These are phyloP conservation scores for Lymantria monacha DNA, from an alignment of 2,888 invertebrate species.

Conservation along the genomic window DNA sequence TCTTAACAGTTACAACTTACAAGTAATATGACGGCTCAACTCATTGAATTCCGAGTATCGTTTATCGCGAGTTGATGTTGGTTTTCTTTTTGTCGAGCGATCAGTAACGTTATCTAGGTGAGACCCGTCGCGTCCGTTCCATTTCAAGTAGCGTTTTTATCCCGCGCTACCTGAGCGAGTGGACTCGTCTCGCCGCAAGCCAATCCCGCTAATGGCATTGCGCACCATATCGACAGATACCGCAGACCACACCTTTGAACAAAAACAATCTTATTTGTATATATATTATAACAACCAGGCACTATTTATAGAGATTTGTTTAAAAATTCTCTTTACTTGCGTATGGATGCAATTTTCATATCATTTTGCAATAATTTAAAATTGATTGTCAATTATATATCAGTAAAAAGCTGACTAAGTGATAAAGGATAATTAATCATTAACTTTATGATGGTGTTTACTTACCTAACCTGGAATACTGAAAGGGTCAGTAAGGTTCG, in stretches of 20 bases:
- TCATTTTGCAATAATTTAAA: constrained; percentile 40
- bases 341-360: constrained; percentile 16
- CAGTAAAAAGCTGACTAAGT: constrained; percentile 44
- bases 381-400: constrained; percentile 32
- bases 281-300: constrained; percentile 20
- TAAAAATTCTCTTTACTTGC: constrained; percentile 23
- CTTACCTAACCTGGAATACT: constrained; percentile 6
- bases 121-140: constrained; percentile 66
- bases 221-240: constrained; percentile 37
- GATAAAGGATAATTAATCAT: constrained; percentile 53
- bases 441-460: constrained; percentile 51
- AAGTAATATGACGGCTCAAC: constrained; percentile 41
- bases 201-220: constrained; percentile 56
- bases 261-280: constrained; percentile 38
- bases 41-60: constrained; percentile 30
- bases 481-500: neutral
- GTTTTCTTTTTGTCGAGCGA: constrained; percentile 47
- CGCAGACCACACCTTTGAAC: constrained; percentile 47
- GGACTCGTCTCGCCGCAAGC: constrained; percentile 46
- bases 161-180: constrained; percentile 71
- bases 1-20: constrained; percentile 42
- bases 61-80: constrained; percentile 30
- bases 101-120: constrained; percentile 68
- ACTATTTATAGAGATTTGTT: constrained; percentile 34
- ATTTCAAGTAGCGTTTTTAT: constrained; percentile 78